A percentile compares a stretch with the other conserved stretches of the same genome.
Conservation (phyloP, 2,113 vertebrate species). For the Ceratotherium simum region DNA sequence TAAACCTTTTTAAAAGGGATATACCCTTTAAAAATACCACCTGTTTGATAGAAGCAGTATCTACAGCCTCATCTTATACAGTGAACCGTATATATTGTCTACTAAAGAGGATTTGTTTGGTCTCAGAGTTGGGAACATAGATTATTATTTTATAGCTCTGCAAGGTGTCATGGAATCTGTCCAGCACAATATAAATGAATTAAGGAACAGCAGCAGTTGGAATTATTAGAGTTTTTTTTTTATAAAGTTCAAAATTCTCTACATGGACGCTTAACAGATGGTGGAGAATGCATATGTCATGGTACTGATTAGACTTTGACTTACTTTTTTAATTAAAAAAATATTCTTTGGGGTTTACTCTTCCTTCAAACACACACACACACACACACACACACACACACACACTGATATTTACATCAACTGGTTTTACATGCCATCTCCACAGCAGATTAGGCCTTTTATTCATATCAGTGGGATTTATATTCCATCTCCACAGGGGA, state of each 20-base stretch:
- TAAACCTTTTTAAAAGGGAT: background rate
- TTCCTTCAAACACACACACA: background rate
- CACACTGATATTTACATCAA: background rate
- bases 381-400: background rate
- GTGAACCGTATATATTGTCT: background rate
- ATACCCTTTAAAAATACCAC: slow-evolving; percentile 11
- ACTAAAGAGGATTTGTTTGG: background rate
- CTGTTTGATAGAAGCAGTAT: background rate
- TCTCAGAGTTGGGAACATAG: background rate
- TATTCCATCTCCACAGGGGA: background rate
- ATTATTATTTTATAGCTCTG: slow-evolving; percentile 22
- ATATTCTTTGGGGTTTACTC: slow-evolving; percentile 54
- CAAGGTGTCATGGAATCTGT: slow-evolving; percentile 20
- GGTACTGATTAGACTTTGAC: slow-evolving; percentile 54
- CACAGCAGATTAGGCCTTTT: background rate
- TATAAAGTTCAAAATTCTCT: slow-evolving; percentile 62
- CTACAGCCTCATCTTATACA: background rate
- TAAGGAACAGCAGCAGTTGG: slow-evolving; percentile 24
- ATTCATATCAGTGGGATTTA: background rate
- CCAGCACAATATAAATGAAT: slow-evolving; percentile 27
- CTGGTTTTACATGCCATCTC: slow-evolving; percentile 28
- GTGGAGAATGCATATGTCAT: slow-evolving; percentile 28
- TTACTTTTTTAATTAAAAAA: slow-evolving; percentile 53
- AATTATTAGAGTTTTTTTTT: slow-evolving; percentile 33
- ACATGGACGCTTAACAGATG: slow-evolving; percentile 67